Base-by-base conservation (phyloP, 2,113 vertebrate genomes). In the Galemys pyrenaicus region DNA sequence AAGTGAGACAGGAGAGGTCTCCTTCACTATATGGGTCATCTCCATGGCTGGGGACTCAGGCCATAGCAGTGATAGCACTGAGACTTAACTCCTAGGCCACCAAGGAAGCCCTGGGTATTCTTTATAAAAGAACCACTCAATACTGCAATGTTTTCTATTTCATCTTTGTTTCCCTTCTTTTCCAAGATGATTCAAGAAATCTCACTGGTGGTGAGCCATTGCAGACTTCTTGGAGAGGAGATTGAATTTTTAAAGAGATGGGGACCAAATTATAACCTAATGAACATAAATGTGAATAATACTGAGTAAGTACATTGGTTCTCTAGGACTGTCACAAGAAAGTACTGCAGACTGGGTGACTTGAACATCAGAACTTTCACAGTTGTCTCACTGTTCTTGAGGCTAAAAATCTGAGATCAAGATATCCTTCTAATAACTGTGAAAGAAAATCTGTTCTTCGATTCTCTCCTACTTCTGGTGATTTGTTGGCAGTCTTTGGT, bases 171-270 rank as follows among this genome's bases (percentile, higher is more conserved):
- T 49, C 24, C 22, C 11, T 62, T 1, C 58, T 95, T 92, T 79
- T 26, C 79, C 12, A 65, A 99, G 98, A 97, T 98, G 95, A 98
- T 99, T 94, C 96, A 95, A n/a, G 98, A 99, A 3, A 3, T 98
- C 39, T 99, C 98, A 67, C 54, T 96, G 83, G 97, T 98, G 94
- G 97, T 98, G 71, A 97, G 93, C 65, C 97, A 51, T 2, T 99
- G 98, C 96, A 98, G 93, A 94, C 87, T 94, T 85, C 89, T 99
- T 46, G 98, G 98, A 97, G 98, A 98, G 35, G 98, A 99, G 93
- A 84, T 99, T 88, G 98, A 98, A 41, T 98, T 98, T 96, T 97
- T 99, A 97, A 96, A 97, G 78, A 98, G 95, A 95, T 98, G 98
- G 98, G 98, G 98, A 86, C 97, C 98, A 86, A 98, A 98, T 93